Percentiles rank a stretch among this genome's conserved stretches.
Evolutionary conservation across 1,140 invertebrate genomes (phyloP).

Genomic region (Zaprionus capensis): DNA sequence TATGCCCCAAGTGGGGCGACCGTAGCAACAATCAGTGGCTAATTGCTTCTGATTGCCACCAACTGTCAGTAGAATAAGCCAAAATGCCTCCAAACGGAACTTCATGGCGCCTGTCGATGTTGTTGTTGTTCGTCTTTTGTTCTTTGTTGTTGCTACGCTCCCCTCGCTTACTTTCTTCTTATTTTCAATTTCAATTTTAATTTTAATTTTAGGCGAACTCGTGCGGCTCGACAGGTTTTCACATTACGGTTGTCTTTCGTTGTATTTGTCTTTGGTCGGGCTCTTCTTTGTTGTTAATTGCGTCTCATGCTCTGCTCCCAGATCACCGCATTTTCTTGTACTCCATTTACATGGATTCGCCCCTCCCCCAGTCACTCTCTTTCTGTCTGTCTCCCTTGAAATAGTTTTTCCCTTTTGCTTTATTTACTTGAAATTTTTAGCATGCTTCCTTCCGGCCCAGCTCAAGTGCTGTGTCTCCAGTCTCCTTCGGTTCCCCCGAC

Average conservation of each 20-base stretch:
- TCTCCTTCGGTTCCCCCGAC: neutral
- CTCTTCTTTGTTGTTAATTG: constrained; percentile 49
- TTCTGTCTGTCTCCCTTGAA: constrained; percentile 10
- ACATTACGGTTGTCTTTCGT: constrained; percentile 61
- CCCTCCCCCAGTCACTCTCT: neutral
- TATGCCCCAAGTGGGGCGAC: constrained; percentile 36
- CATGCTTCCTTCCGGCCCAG: constrained; percentile 25
- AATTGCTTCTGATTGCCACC: constrained; percentile 69
- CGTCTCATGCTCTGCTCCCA: constrained; percentile 31
- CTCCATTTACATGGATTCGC: constrained; percentile 49
- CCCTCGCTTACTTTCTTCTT: constrained; percentile 4
- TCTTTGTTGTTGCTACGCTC: constrained; percentile 1
- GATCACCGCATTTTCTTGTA: constrained; percentile 54
- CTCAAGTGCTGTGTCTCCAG: constrained; percentile 30
- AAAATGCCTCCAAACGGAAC: constrained; percentile 71
- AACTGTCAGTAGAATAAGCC: constrained; percentile 80
- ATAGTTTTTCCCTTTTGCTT: constrained; percentile 58
- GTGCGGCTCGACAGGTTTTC: constrained; percentile 53
- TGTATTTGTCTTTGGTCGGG: constrained; percentile 27
- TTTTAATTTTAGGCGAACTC: constrained; percentile 44
- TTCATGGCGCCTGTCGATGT: constrained; percentile 59
- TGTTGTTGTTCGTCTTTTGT: neutral
- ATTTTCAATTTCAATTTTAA: constrained; percentile 60
- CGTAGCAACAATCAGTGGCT: constrained; percentile 54
- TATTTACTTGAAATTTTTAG: constrained; percentile 66